A percentile compares a stretch with the other conserved stretches of the same genome.
phyloP scores from a whole-genome alignment of 2,888 invertebrate species.

The Phortica okadai region DNA sequence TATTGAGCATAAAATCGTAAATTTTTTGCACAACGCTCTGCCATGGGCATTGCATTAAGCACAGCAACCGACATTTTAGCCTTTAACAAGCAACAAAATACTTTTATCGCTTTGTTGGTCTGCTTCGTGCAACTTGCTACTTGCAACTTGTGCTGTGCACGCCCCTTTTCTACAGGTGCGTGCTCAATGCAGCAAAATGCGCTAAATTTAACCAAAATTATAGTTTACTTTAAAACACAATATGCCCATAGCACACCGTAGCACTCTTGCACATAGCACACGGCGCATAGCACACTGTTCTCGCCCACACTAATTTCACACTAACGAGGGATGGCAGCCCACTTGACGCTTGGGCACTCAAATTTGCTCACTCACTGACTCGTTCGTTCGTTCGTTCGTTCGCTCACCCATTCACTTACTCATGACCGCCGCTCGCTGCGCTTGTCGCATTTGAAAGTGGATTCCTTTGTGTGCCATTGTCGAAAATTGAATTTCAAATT shows the following conservation, averaged over 20 bases:
- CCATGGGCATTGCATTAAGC: too few relatives aligned
- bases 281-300: conserved; percentile 17
- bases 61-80: neutral
- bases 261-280: too few relatives aligned
- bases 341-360: conserved; percentile 23
- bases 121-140: neutral
- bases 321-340: conserved; percentile 58
- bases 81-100: conserved; percentile 29
- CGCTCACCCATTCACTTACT: conserved; percentile 23
- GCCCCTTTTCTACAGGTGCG: conserved; percentile 17
- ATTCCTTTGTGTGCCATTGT: conserved; percentile 70
- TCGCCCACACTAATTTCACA: conserved; percentile 30
- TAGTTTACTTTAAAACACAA: neutral
- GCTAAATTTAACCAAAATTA: neutral
- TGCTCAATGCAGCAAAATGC: neutral
- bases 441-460: conserved; percentile 33
- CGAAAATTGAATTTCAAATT: conserved; percentile 70
- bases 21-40: conserved; percentile 53
- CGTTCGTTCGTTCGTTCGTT: conserved; percentile 31
- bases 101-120: conserved; percentile 4
- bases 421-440: conserved; percentile 31
- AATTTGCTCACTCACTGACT: neutral
- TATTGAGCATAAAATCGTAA: conserved; percentile 69
- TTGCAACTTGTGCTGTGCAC: neutral
- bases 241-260: neutral